Base-by-base conservation (phyloP, 2,888 invertebrate genomes). In the Pocota personata region DNA sequence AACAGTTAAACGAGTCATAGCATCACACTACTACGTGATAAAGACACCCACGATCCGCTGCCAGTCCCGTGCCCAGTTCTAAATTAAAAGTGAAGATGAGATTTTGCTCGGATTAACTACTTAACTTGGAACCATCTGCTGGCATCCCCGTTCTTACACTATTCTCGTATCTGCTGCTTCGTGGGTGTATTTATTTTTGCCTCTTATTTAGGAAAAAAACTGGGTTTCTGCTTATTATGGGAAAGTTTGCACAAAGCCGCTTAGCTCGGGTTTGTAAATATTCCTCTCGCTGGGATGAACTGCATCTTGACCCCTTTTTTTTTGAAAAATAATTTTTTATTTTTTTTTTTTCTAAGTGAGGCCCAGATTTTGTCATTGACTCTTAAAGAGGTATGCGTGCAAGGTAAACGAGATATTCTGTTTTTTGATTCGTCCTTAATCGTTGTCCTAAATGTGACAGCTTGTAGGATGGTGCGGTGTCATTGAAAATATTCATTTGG, bases 281-380 rank as follows among this genome's bases (percentile, higher is more conserved):
- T 66, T 37, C 84, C 32, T 71, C 40, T 30, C 27, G 27, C 24
- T 37, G 37, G 80, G 69, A 80, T 84, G 75, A 71, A 84, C 75
- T 84, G 84, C 75, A 84, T 80, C 84, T 84, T 84, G 84, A 84
- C 84, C 84, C 84, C 52, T 46, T 84, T 84, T 69, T 46, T 43
- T 48, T 6, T 16, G 7, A 16, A 46, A 19, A 10, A 35, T 7
- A 35, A 16, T 32, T 37, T 30, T 3, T 32, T 24, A 4, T 67
- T 14, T 32, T 32, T 37, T 30, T 3, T 32, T 30, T 67, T 14
- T 19, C 14, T 30, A 48, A 30, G 3, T 4, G 52, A 8, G 24
- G 32, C 73, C 37, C 48, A 57, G 58, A 60, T 57, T 77, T 57
- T 52, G 21, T 16, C 62, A 21, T 76, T 64, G 37, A 50, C 60